Base-by-base conservation (phyloP, 2,113 vertebrate genomes). In the Colossoma macropomum region DNA sequence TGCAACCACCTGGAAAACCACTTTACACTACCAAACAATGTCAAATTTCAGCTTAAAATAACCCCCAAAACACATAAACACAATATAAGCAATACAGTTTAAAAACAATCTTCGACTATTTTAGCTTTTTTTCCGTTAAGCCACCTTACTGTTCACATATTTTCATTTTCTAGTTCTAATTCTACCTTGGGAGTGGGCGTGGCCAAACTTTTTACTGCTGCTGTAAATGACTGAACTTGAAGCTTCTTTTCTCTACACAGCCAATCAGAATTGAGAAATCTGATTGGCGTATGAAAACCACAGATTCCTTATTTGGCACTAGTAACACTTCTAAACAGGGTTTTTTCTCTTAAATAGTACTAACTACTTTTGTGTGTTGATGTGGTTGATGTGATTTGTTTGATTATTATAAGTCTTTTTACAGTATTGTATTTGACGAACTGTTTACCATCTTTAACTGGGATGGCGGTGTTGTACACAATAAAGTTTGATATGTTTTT, bases 401-500 rank as follows among this genome's bases (percentile, higher is more conserved):
- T 85, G 54, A 59, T 30, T 65, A 66, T 59, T 69, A 59, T 15
- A 32, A 66, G 63, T 74, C 62, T 79, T 59, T 86, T 79, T 79
- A 79, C 84, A 50, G 34, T 28, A 63, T 69, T 69, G 60, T 75
- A 75, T 86, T 80, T 75, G 66, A 80, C 56, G 27, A 81, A 48
- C 38, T 38, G 25, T 68, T 82, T 19, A 74, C 50, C 60, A 60
- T 74, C 62, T 21, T 62, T 70, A 41, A 13, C 25, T 15, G 70
- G 56, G n/a, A 75, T 71, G 50, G 50, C 19, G 75, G 75, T 11
- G 8, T 66, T 69, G 70, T 48, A 70, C 56, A 80, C 72, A 86
- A 80, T 80, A 86, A 79, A 76, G 68, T 79, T 76, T 80, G 0
- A 30, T 82, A 86, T 83, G 63, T 75, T 83, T 82, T 79, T 28